Percentiles rank a stretch among this genome's conserved stretches.
phyloP scores from a whole-genome alignment of 2,113 vertebrate genomes.

The Holacanthus passer region DNA sequence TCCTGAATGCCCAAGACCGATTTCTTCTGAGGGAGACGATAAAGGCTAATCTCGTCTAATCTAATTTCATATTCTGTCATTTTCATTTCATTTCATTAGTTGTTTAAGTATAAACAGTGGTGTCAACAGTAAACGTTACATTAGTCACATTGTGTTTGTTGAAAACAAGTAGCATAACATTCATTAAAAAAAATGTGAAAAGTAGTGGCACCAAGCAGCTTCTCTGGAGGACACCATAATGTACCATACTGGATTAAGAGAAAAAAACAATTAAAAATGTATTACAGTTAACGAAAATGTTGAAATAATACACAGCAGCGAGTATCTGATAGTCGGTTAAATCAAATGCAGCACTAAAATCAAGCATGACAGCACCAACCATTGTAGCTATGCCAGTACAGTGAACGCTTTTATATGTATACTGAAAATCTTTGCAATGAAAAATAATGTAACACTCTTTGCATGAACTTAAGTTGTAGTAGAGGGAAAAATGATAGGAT shows the following conservation, averaged over 20 bases:
- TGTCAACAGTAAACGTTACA: neutral
- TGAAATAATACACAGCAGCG: neutral
- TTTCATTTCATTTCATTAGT: neutral
- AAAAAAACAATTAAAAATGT: neutral
- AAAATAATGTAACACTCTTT: neutral
- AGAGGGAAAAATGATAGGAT: neutral
- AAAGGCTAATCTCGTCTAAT: too few species aligned
- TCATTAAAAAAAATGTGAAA: neutral
- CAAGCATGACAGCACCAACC: too few species aligned
- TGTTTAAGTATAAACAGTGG: neutral
- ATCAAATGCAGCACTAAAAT: neutral
- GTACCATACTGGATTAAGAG: neutral
- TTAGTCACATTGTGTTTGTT: neutral
- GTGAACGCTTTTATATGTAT: neutral
- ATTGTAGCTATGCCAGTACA: neutral
- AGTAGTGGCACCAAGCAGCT: neutral
- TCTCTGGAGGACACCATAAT: neutral
- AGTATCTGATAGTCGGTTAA: neutral
- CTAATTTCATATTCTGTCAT: too few species aligned
- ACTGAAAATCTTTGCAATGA: neutral
- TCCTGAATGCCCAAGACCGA: too few species aligned
- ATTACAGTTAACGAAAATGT: neutral
- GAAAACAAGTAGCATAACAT: neutral
- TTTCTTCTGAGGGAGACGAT: too few species aligned
- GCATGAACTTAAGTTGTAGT: neutral